Base-by-base conservation (phyloP, 2,888 invertebrate species). In the Protodeltote pygarga region DNA sequence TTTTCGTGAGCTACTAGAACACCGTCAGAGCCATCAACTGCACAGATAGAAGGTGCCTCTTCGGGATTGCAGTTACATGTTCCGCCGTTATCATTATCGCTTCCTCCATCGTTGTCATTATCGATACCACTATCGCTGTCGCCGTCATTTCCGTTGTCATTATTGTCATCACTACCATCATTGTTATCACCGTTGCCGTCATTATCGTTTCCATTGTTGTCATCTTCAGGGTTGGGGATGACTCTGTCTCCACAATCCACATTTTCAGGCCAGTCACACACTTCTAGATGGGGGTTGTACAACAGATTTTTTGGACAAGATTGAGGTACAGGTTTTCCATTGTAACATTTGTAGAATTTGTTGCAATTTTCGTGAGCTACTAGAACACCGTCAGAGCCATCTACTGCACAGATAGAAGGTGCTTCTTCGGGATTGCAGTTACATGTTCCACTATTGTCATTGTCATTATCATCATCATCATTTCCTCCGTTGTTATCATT, bases 191-290 rank as follows among this genome's bases (percentile, higher is more conserved):
- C 39, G 8, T 15, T 40, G 11, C 17, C 28, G 17, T 5, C 29
- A 15, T 21, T 35, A 6, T 34, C 20, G 13, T 31, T 31, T 8
- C 21, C 17, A 2, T 3, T 28, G 8, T 14, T 23, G 6, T 9
- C 31, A 3, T 32, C 29, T 4, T 54, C 58, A 17, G 35, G 40
- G n/a, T 42, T 32, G 5, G 53, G 61, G 0, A 49, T 54, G 0
- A 51, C 21, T 57, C 75, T 55, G 16, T 73, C 67, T 0, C 71
- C 73, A 19, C 77, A 77, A 0, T 67, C 58, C 0, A 77, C 75
- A 21, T 70, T 65, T 0, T 59, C 32, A 0, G 70, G 63, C 65
- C 66, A 75, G 35, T 74, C 74, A 28, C 76, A 76, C 13, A 38
- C 33, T 13, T 73, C 69, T 3, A 33, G 64, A n/a, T 54, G 35